Percentiles rank a stretch among this genome's conserved stretches.
These are phyloP conservation scores for Anastrepha obliqua DNA, from an alignment of 1,140 invertebrate genomes.

Conservation along the genomic window DNA sequence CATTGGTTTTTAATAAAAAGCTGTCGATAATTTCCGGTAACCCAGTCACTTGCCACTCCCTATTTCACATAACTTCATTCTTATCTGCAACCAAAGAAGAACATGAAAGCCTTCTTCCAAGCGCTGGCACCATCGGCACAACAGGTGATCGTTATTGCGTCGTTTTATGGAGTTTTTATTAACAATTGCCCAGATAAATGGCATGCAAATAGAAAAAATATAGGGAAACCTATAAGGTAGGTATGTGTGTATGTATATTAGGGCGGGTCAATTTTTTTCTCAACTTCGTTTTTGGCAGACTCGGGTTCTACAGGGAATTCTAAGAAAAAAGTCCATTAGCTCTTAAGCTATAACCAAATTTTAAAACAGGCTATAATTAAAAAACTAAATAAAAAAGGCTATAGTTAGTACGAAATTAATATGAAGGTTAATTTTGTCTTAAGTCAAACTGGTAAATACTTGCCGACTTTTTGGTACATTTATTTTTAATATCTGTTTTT, in stretches of 20 bases:
- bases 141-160: constrained; percentile 38
- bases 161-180: constrained; percentile 49
- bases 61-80: constrained; percentile 8
- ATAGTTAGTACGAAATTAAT: no score
- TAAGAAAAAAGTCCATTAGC: no score
- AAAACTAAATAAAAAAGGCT: no score
- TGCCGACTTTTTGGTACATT: no score
- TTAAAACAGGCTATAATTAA: no score
- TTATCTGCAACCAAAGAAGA: not conserved
- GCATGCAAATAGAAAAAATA: constrained; percentile 34
- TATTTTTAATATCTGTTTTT: no score
- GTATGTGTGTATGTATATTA: not conserved
- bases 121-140: constrained; percentile 26
- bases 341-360: no score
- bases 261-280: no score
- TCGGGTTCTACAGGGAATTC: no score
- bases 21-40: constrained; percentile 31
- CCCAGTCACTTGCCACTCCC: not conserved
- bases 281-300: no score
- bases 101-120: not conserved
- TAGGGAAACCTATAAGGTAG: not conserved
- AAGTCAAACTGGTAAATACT: no score
- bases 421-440: no score
- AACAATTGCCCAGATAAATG: constrained; percentile 27
- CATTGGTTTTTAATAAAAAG: constrained; percentile 38